Conservation (phyloP, 1,140 invertebrate genomes). For the Drosophila lowei region DNA sequence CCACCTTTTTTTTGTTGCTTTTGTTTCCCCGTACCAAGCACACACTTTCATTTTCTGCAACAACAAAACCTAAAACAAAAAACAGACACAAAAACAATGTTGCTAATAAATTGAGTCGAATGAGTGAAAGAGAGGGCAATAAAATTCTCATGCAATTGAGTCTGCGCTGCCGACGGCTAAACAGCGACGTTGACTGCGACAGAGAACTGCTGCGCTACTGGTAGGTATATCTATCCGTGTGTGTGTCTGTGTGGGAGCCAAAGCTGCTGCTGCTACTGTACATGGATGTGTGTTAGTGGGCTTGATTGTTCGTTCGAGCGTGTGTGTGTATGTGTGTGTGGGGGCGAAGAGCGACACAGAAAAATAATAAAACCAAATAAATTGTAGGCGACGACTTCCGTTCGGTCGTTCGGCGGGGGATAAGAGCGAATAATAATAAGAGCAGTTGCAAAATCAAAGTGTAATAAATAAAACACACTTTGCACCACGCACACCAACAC, state of each 20-base stretch:
- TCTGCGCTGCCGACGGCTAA: constrained; percentile 48
- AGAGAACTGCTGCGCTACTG: too few relatives aligned
- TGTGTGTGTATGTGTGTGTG: constrained; percentile 14
- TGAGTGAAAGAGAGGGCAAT: constrained; percentile 51
- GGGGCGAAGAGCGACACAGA: constrained; percentile 53
- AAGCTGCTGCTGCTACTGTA: constrained; percentile 22
- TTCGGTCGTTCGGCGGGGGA: constrained; percentile 47
- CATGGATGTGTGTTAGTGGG: constrained; percentile 36
- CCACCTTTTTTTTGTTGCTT: neutral
- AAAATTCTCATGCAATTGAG: constrained; percentile 78
- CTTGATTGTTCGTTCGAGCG: constrained; percentile 14
- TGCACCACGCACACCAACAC: constrained; percentile 25
- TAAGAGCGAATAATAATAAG: constrained; percentile 66
- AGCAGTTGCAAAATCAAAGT: constrained; percentile 71
- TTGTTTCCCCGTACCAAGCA: constrained; percentile 26
- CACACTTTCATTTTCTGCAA: constrained; percentile 72
- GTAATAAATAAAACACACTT: constrained; percentile 59
- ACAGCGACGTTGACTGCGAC: constrained; percentile 26
- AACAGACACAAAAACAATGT: constrained; percentile 51
- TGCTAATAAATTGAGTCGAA: constrained; percentile 72
- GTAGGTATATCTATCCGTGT: too few relatives aligned
- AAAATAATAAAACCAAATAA: constrained; percentile 69
- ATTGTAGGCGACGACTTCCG: constrained; percentile 79
- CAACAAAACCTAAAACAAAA: constrained; percentile 31
- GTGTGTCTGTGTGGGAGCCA: constrained; percentile 48